Evolutionary conservation across 37 sponge, comb jelly and placozoan genomes (phyloP).

Genomic region (Chondrosia reniformis): DNA sequence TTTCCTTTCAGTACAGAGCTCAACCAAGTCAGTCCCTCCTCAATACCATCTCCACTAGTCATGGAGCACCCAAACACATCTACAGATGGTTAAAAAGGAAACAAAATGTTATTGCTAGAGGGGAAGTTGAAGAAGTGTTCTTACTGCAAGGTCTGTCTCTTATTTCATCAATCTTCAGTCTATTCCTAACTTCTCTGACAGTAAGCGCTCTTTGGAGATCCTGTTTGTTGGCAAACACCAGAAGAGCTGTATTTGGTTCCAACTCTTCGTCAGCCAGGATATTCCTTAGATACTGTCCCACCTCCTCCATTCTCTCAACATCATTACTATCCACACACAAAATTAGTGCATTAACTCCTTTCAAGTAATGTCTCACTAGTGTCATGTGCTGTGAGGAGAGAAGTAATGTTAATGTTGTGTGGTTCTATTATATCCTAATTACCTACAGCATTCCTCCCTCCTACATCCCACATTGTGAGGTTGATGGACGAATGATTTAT

Average conservation of each 20-base stretch:
- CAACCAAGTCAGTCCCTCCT: not conserved
- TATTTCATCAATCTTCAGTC: not conserved
- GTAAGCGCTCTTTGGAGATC: not conserved
- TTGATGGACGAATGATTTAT: too few species aligned
- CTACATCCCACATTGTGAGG: not conserved
- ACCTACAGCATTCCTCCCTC: too few species aligned
- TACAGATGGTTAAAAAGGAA: not conserved
- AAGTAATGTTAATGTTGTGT: too few species aligned
- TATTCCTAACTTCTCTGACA: not conserved
- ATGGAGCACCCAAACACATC: not conserved
- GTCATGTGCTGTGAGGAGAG: too few species aligned
- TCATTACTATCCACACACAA: constrained; percentile 17
- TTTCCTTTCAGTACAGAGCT: not conserved
- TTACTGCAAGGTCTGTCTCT: constrained; percentile 5
- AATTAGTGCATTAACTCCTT: not conserved
- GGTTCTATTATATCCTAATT: too few species aligned
- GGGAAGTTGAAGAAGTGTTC: not conserved
- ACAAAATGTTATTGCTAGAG: not conserved
- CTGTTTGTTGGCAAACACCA: constrained; percentile 12
- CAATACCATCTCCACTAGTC: not conserved
- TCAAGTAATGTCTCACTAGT: too few species aligned
- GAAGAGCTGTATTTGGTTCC: not conserved
- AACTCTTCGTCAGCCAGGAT: not conserved
- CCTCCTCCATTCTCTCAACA: constrained; percentile 6
- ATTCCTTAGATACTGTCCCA: not conserved